Conservation (phyloP, 2,113 vertebrate genomes). For the Xenus cinereus region DNA sequence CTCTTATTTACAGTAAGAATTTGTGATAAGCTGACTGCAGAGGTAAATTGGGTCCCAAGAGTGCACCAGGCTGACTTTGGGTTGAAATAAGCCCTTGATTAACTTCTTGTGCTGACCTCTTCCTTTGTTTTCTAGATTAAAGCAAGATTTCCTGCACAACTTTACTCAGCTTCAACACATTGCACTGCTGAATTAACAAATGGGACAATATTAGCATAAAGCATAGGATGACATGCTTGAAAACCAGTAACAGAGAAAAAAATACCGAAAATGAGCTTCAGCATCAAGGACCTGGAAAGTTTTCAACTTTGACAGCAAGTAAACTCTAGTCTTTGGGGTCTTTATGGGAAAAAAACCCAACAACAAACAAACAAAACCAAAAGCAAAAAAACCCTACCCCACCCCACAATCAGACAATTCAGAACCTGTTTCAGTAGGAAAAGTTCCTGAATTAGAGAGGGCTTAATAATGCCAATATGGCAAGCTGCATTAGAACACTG, state of each 20-base stretch:
- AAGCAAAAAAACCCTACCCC: neutral
- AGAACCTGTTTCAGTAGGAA: neutral
- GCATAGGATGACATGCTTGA: neutral
- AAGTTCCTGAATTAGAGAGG: neutral
- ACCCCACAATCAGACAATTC: neutral
- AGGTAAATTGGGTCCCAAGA: neutral
- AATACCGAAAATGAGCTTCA: neutral
- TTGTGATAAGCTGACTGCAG: neutral
- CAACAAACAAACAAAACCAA: neutral
- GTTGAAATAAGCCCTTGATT: neutral
- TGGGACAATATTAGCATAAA: neutral
- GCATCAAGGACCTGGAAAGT: neutral
- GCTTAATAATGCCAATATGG: neutral
- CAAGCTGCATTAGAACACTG: neutral
- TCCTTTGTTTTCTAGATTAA: neutral
- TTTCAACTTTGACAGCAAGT: neutral
- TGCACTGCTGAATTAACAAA: neutral
- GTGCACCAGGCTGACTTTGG: neutral
- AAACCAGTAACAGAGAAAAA: neutral
- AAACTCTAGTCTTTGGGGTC: neutral
- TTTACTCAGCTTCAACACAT: neutral
- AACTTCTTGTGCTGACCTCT: neutral
- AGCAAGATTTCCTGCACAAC: neutral
- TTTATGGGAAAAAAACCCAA: neutral
- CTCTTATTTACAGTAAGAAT: neutral